Evolutionary conservation across 2,113 vertebrate species (phyloP).

Genomic region (Pionites leucogaster): DNA sequence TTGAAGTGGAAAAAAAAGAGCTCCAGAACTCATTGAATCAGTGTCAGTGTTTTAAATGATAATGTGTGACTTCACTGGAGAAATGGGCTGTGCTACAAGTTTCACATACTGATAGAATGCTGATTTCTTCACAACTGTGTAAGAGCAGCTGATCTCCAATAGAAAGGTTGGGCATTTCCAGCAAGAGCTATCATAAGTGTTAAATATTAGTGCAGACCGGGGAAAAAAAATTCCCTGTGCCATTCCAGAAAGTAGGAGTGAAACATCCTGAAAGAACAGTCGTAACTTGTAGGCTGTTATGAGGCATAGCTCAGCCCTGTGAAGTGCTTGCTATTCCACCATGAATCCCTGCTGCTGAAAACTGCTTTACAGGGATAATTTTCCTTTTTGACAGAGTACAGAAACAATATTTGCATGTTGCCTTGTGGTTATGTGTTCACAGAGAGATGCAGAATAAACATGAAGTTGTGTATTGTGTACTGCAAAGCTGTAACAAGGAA

Average conservation of each 20-base stretch:
- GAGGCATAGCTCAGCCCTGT: background rate
- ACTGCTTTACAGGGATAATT: background rate
- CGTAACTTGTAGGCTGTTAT: background rate
- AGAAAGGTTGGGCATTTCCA: background rate
- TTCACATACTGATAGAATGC: background rate
- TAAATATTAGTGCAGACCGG: background rate
- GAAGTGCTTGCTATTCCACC: background rate
- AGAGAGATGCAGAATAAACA: conserved; percentile 14
- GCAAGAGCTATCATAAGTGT: background rate
- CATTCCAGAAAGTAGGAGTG: background rate
- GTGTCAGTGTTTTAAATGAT: background rate
- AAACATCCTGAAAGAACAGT: background rate
- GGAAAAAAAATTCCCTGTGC: background rate
- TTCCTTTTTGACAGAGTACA: background rate
- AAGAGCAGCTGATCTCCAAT: background rate
- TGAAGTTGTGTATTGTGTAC: background rate
- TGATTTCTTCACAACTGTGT: background rate
- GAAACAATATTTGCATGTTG: background rate
- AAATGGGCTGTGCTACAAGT: background rate
- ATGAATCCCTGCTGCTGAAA: background rate
- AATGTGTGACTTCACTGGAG: background rate
- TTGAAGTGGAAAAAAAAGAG: background rate
- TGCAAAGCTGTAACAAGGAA: background rate
- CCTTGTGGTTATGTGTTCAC: background rate
- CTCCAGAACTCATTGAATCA: background rate